Conservation (phyloP, 1,140 invertebrate species). For the Drosophila sp. region DNA sequence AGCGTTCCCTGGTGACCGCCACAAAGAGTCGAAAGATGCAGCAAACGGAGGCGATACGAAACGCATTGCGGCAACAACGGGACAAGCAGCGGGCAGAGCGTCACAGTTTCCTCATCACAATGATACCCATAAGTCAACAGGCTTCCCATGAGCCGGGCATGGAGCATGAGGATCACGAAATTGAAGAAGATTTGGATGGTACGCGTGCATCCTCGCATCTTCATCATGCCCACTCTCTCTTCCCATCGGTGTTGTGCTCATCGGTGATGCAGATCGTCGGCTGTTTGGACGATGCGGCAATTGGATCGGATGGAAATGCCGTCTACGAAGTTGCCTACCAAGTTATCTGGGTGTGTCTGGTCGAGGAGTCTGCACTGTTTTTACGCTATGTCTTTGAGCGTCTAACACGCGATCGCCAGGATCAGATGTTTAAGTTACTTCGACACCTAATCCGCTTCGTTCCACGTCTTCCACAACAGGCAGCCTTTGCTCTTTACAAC, state of each 20-base stretch:
- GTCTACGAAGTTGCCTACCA: slow-evolving; percentile 96
- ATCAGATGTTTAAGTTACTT: slow-evolving; percentile 97
- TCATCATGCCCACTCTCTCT: slow-evolving; percentile 96
- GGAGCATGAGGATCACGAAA: slow-evolving; percentile 96
- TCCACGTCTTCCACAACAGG: slow-evolving; percentile 97
- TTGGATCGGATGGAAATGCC: slow-evolving; percentile 95
- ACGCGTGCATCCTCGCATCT: slow-evolving; percentile 89
- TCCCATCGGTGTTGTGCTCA: slow-evolving; percentile 98
- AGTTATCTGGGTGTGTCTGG: slow-evolving; percentile 98
- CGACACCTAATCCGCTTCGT: slow-evolving; percentile 97
- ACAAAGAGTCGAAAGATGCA: slow-evolving; percentile 99
- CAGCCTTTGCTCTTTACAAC: slow-evolving; percentile 99
- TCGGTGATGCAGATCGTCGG: slow-evolving; percentile 97
- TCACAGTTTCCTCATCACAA: slow-evolving; percentile 98
- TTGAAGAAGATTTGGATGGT: slow-evolving; percentile 90
- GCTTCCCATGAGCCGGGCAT: slow-evolving; percentile 98
- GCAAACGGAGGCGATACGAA: slow-evolving; percentile 98
- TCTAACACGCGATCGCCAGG: slow-evolving; percentile 97
- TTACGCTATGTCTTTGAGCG: slow-evolving; percentile 98
- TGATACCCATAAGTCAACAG: slow-evolving; percentile 97
- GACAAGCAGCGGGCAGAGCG: slow-evolving; percentile 97
- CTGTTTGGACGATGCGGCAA: slow-evolving; percentile 97
- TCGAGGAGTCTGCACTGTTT: slow-evolving; percentile 98
- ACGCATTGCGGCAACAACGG: slow-evolving; percentile 97
- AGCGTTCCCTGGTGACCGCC: slow-evolving; percentile 98